Conservation (phyloP, 2,888 invertebrate species). For the Aphodius granarius region DNA sequence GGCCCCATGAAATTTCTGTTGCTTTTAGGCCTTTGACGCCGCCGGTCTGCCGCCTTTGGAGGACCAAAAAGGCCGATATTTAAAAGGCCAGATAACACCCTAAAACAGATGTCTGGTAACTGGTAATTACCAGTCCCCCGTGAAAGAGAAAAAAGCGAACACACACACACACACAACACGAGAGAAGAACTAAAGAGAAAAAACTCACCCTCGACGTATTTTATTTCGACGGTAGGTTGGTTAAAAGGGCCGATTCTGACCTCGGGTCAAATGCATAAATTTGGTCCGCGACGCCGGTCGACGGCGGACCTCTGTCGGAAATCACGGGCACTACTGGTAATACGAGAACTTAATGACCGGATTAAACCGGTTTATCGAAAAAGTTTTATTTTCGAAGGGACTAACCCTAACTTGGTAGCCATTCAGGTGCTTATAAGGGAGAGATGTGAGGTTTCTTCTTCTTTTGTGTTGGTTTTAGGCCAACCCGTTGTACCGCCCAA, state of each 20-base stretch:
- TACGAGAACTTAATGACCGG: slow-evolving; percentile 33
- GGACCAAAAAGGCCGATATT: background rate
- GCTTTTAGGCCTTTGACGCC: background rate
- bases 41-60: background rate
- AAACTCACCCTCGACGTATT: slow-evolving; percentile 7
- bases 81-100: slow-evolving; percentile 8
- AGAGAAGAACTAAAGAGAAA: background rate
- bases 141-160: background rate
- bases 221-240: slow-evolving; percentile 24
- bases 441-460: background rate
- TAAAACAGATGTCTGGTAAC: slow-evolving; percentile 8
- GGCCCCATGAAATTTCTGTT: background rate
- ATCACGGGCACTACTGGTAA: slow-evolving; percentile 21
- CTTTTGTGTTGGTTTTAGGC: no score
- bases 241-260: slow-evolving; percentile 40
- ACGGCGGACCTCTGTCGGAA: slow-evolving; percentile 26
- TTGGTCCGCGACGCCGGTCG: slow-evolving; percentile 32
- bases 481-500: no score
- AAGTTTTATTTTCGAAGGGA: background rate
- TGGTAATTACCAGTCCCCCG: slow-evolving; percentile 1
- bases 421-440: background rate
- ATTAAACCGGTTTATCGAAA: slow-evolving; percentile 30
- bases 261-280: slow-evolving; percentile 49
- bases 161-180: background rate
- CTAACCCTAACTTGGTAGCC: background rate